Conservation (phyloP, 2,888 invertebrate species). For the Oscheius sp. region DNA sequence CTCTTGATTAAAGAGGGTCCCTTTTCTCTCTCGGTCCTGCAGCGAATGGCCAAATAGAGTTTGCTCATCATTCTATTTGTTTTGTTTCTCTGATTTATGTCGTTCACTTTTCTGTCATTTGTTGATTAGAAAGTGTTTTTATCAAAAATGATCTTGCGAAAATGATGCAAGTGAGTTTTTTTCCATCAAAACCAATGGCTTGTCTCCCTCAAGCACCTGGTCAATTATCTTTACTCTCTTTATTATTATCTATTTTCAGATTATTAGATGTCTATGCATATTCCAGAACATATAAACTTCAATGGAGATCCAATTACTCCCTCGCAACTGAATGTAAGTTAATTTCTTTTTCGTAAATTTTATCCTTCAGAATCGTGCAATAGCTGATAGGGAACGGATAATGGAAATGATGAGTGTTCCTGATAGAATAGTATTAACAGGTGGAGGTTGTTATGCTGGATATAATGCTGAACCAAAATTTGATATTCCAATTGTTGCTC, state of each 20-base stretch:
- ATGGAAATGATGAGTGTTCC: constrained; percentile 50
- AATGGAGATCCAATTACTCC: constrained; percentile 33
- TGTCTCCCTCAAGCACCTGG: too few species aligned
- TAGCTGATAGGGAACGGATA: constrained; percentile 25
- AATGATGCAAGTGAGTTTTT: too few species aligned
- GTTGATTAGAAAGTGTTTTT: too few species aligned
- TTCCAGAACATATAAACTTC: constrained; percentile 53
- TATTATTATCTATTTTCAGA: background rate
- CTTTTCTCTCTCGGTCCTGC: constrained; percentile 53
- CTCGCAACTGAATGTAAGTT: constrained; percentile 19
- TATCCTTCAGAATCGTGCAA: background rate
- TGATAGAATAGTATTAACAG: constrained; percentile 51
- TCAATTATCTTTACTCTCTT: background rate
- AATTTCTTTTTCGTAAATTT: background rate
- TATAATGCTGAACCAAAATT: constrained; percentile 23
- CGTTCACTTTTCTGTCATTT: background rate
- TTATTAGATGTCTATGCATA: constrained; percentile 38
- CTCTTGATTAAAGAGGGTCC: constrained; percentile 51
- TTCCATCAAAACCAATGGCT: too few species aligned
- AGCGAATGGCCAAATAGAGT: too few species aligned
- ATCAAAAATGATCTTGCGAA: too few species aligned
- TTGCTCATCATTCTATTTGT: background rate
- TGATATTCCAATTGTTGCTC: background rate
- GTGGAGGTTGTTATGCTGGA: constrained; percentile 30
- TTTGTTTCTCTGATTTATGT: background rate